A percentile compares a stretch with the other conserved stretches of the same genome.
Conservation (phyloP, 2,797 vertebrate species). For the Hippocampus kuda region DNA sequence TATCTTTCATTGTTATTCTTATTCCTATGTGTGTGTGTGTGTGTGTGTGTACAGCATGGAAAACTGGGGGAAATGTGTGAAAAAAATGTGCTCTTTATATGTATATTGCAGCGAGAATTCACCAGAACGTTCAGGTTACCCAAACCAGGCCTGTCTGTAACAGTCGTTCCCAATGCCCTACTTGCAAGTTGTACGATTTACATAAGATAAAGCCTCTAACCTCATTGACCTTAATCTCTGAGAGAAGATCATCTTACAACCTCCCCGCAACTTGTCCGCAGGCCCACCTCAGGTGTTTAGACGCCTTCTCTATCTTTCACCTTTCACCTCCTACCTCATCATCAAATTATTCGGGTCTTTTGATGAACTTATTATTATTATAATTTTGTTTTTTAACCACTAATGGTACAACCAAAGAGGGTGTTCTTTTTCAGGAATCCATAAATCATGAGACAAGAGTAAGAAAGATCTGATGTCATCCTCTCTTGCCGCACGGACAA, state of each 20-base stretch:
- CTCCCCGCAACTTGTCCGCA: background rate
- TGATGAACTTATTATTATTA: constrained; percentile 3
- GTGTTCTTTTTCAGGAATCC: constrained; percentile 13
- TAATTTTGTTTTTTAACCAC: constrained; percentile 9
- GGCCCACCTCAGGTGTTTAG: background rate
- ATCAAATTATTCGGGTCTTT: constrained; percentile 20
- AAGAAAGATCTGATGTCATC: constrained; percentile 14
- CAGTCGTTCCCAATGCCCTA: background rate
- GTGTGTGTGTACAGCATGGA: no score
- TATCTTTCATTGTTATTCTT: no score
- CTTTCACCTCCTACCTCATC: constrained; percentile 3
- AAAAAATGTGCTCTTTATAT: no score
- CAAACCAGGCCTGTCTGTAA: no score
- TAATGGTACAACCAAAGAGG: constrained; percentile 14
- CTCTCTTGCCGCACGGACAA: constrained; percentile 7
- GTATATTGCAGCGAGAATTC: no score
- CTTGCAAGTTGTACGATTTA: constrained; percentile 35
- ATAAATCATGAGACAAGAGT: constrained; percentile 26
- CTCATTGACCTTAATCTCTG: constrained; percentile 62
- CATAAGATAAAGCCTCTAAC: constrained; percentile 60
- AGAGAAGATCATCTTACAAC: constrained; percentile 56
- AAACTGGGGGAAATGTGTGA: no score
- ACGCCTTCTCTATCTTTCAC: constrained; percentile 8
- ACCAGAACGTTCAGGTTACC: no score
- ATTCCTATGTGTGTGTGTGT: no score